Percentiles rank a stretch among this genome's conserved stretches.
Evolutionary conservation across 53 echinoderm and acorn worm species (phyloP).

Genomic region (Temnopleurus reevesii): DNA sequence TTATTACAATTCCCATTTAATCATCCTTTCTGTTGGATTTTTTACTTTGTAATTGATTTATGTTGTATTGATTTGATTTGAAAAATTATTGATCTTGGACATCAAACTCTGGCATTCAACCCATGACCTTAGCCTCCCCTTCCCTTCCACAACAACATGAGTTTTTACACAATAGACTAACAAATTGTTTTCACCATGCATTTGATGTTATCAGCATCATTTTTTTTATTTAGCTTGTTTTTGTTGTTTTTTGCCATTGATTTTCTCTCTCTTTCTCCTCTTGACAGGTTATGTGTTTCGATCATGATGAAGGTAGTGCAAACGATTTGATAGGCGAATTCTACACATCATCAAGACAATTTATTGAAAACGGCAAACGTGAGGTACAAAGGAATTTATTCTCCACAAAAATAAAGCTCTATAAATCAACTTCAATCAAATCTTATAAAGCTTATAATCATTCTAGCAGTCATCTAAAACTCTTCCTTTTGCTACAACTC

Average conservation of each 20-base stretch:
- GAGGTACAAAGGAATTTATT: constrained; percentile 69
- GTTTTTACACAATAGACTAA: constrained; percentile 26
- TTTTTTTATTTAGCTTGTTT: constrained; percentile 21
- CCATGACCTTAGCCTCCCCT: neutral
- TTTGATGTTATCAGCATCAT: neutral
- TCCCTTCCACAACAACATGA: constrained; percentile 4
- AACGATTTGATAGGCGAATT: constrained; percentile 99
- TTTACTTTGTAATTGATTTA: too few species aligned
- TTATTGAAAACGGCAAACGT: constrained; percentile 90
- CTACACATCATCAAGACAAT: constrained; percentile 81
- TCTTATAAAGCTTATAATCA: neutral
- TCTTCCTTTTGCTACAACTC: neutral
- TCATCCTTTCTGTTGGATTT: too few species aligned
- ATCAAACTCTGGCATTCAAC: constrained; percentile 4
- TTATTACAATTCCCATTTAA: too few species aligned
- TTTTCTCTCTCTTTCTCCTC: constrained; percentile 56
- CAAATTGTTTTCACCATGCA: constrained; percentile 24
- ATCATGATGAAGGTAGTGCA: constrained; percentile 95
- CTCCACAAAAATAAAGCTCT: neutral
- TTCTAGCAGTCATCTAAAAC: neutral
- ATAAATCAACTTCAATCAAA: neutral
- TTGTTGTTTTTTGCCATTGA: constrained; percentile 9
- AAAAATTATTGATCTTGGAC: too few species aligned
- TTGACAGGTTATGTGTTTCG: constrained; percentile 93
- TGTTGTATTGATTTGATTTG: too few species aligned